Evolutionary conservation across 2,888 invertebrate species (phyloP).

Genomic region (Tiliacea citrago): DNA sequence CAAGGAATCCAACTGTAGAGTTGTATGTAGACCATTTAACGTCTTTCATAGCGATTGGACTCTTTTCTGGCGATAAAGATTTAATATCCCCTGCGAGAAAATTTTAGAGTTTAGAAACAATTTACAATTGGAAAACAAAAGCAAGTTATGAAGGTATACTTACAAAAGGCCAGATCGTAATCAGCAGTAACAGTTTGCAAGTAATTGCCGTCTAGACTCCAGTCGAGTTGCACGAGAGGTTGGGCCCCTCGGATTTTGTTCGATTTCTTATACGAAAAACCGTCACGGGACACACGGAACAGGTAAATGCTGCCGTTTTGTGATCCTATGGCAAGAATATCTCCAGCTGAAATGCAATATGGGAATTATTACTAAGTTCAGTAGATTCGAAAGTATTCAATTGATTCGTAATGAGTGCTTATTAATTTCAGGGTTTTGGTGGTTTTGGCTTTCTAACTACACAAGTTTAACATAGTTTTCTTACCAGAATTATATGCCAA

Average conservation of each 20-base stretch:
- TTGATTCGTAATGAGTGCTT: background rate
- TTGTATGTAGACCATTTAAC: constrained; percentile 97
- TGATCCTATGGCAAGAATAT: constrained; percentile 96
- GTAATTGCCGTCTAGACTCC: constrained; percentile 97
- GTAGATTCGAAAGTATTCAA: background rate
- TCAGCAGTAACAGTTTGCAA: constrained; percentile 97
- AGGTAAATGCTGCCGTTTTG: constrained; percentile 95
- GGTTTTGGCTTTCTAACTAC: background rate
- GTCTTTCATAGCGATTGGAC: constrained; percentile 97
- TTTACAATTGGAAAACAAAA: background rate
- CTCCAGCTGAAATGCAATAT: constrained; percentile 92
- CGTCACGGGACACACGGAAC: constrained; percentile 96
- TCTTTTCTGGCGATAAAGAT: constrained; percentile 96
- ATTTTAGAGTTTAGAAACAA: constrained; percentile 3
- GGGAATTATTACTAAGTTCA: background rate
- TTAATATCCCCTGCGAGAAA: constrained; percentile 95
- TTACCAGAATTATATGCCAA: constrained; percentile 97
- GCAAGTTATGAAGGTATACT: constrained; percentile 77
- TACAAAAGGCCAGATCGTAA: constrained; percentile 97
- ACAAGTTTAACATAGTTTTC: background rate
- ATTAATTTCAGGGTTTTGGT: background rate
- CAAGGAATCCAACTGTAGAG: constrained; percentile 96
- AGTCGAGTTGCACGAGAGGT: constrained; percentile 96
- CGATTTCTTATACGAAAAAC: constrained; percentile 97
- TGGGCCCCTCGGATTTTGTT: constrained; percentile 97